Base-by-base conservation (phyloP, 2,888 invertebrate genomes). In the Pheosia gnoma region DNA sequence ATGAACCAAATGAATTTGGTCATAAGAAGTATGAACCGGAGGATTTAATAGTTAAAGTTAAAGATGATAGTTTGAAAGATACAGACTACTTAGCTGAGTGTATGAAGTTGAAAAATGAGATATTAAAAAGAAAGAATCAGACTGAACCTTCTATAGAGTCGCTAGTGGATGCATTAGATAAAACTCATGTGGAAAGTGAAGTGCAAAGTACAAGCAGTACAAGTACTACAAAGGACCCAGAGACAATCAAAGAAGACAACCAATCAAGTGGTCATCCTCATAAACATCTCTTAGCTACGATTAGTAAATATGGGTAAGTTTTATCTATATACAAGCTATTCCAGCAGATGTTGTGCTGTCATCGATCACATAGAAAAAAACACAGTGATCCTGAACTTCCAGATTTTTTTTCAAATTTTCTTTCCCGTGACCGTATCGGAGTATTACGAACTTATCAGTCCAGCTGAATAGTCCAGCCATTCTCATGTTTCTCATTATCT, bases 261-360 rank as follows among this genome's bases (percentile, higher is more conserved):
- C 59, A 59, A 11, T 66, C 72, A 36, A 88, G 81, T 81, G 65
- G 65, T 6, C 87, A 90, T 61, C 72, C 77, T 43, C 90, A 91
- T 59, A 94, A 91, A 63, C 93, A 94, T 85, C 85, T 97, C 38
- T 87, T 97, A 66, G 97, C 96, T 47, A 95, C 96, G 57, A 94
- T 96, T 51, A 95, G 95, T 58, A 95, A 94, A 88, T 95, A 95
- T 82, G 95, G 95, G 95, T 95, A 78, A 90, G 91, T 73, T 47
- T 45, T 10, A n/a, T n/a, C n/a, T n/a, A 45, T 11, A 45, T 45
- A 10, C 4, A 10, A 10, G 10, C 11, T 10, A 3, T 25, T 2
- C 2, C 25, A 8, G 41, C 8, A 41, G 8, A 41, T 41, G 8
- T 41, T 41, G 8, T 41, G n/a, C n/a, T 41, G 2, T 25, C 25